Evolutionary conservation across 2,113 vertebrate species (phyloP).

Genomic region (Tragulus kanchil): DNA sequence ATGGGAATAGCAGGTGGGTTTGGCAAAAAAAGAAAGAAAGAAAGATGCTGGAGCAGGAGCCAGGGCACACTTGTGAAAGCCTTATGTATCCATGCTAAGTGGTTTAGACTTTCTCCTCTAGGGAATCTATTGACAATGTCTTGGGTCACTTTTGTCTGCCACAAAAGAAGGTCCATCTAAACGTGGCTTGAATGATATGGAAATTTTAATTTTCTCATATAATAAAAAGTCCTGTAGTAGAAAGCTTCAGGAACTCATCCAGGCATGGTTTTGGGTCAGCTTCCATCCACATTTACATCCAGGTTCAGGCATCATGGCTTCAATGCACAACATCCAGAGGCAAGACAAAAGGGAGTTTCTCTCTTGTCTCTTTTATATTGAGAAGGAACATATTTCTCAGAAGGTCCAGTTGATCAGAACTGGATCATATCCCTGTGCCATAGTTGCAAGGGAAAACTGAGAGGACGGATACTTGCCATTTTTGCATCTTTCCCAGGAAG

Average conservation of each 20-base stretch:
- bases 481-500: background rate
- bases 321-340: background rate
- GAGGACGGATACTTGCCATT: background rate
- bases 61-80: background rate
- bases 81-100: background rate
- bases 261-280: background rate
- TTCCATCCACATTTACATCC: background rate
- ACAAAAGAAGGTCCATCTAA: background rate
- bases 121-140: background rate
- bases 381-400: background rate
- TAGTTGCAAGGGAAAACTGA: background rate
- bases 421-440: background rate
- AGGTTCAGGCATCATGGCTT: background rate
- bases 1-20: background rate
- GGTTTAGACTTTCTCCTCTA: background rate
- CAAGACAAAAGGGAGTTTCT: background rate
- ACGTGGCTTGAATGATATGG: background rate
- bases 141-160: background rate
- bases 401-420: background rate
- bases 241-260: background rate
- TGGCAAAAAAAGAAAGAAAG: background rate
- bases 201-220: background rate
- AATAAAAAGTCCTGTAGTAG: background rate
- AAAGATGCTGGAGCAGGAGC: background rate
- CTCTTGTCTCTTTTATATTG: background rate